Conservation (phyloP, 1,140 invertebrate genomes). For the Lepidostoma basale region DNA sequence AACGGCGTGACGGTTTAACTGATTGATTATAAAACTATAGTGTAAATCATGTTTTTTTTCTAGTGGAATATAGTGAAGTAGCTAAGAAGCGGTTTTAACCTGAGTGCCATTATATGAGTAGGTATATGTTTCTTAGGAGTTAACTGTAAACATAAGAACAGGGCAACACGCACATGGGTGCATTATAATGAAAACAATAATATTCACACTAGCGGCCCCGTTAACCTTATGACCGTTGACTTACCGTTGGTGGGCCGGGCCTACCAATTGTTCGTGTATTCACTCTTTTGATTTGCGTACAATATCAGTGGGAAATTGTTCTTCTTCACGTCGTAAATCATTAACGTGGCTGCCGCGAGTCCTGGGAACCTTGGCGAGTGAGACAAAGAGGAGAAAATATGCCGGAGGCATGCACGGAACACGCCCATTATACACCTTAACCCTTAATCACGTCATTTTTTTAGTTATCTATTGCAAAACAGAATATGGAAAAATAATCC, state of each 20-base stretch:
- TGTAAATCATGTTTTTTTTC: too few relatives aligned
- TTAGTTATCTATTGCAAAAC: background rate
- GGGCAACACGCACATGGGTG: too few relatives aligned
- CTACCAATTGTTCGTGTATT: background rate
- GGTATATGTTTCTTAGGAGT: too few relatives aligned
- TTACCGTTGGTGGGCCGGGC: background rate
- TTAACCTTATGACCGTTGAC: background rate
- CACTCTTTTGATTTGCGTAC: conserved; percentile 4
- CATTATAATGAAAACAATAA: background rate
- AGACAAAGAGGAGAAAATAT: conserved; percentile 10
- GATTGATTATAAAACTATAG: too few relatives aligned
- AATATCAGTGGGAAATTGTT: background rate
- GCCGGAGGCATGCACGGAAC: background rate
- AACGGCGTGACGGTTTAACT: too few relatives aligned
- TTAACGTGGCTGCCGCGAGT: background rate
- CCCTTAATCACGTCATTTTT: too few relatives aligned
- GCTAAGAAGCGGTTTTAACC: too few relatives aligned
- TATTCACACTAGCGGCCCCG: background rate
- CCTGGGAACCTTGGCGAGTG: background rate
- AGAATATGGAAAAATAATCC: background rate
- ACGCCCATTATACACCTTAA: background rate
- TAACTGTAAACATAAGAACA: too few relatives aligned
- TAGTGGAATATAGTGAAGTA: too few relatives aligned
- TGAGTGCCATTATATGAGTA: too few relatives aligned
- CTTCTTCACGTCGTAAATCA: conserved; percentile 9